Percentiles rank a stretch among this genome's conserved stretches.
These are phyloP conservation scores for Xanthia togata DNA, from an alignment of 2,888 invertebrate genomes.

Conservation along the genomic window DNA sequence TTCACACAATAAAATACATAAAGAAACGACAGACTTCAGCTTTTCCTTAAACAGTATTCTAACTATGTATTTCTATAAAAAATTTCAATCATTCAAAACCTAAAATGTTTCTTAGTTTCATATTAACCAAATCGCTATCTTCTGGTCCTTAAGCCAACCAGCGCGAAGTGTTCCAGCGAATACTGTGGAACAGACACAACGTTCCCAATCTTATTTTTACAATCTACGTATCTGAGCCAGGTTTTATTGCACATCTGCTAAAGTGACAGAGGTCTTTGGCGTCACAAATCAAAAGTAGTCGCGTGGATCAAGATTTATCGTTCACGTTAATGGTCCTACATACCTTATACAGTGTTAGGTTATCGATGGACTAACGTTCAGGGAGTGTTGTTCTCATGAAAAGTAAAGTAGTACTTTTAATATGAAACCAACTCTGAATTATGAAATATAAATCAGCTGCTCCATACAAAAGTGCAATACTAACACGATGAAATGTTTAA, in stretches of 20 bases:
- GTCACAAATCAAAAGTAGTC: constrained; percentile 33
- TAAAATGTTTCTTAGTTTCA: not conserved
- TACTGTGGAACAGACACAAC: constrained; percentile 74
- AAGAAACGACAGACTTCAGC: not conserved
- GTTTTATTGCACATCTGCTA: constrained; percentile 70
- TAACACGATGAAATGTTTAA: not conserved
- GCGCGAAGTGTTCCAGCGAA: constrained; percentile 74
- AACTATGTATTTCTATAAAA: not conserved
- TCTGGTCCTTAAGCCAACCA: constrained; percentile 51
- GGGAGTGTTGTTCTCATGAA: not conserved
- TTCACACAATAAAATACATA: not conserved
- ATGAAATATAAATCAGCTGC: not conserved
- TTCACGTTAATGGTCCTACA: not conserved
- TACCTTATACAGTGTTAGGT: not conserved
- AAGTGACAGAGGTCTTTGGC: constrained; percentile 42
- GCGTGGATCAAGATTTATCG: not conserved
- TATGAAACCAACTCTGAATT: not conserved
- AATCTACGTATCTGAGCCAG: constrained; percentile 79
- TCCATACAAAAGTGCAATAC: not conserved
- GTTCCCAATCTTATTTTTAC: constrained; percentile 84
- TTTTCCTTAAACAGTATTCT: not conserved
- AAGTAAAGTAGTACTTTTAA: not conserved
- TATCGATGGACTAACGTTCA: not conserved
- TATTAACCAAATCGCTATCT: constrained; percentile 25
- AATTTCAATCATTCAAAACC: not conserved